phyloP scores from a whole-genome alignment of 2,888 invertebrate species.

The Hipparchia semele region DNA sequence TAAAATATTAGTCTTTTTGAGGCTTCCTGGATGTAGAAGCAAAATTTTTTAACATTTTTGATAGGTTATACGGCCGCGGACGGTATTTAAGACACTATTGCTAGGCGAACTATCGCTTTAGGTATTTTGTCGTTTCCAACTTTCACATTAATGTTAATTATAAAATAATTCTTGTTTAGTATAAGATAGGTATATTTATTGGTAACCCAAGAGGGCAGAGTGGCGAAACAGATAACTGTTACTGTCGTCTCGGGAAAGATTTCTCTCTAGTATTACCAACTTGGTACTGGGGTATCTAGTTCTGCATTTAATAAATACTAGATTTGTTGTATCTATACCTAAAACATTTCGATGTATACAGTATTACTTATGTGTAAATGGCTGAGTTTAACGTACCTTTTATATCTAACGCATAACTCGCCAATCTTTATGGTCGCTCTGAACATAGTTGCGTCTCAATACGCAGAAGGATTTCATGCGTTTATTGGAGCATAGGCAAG shows the following conservation, averaged over 20 bases:
- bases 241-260: slow-evolving; percentile 30
- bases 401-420: too few relatives aligned
- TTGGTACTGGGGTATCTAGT: neutral
- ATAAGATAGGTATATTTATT: slow-evolving; percentile 33
- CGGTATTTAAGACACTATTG: too few relatives aligned
- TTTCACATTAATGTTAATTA: slow-evolving; percentile 14
- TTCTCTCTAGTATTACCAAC: slow-evolving; percentile 36
- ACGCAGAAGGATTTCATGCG: too few relatives aligned
- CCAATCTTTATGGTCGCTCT: too few relatives aligned
- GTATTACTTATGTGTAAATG: slow-evolving; percentile 25
- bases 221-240: slow-evolving; percentile 15
- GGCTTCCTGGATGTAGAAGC: too few relatives aligned
- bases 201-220: slow-evolving; percentile 37
- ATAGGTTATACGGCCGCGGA: too few relatives aligned
- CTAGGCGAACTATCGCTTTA: slow-evolving; percentile 21
- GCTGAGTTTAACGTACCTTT: neutral
- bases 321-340: neutral
- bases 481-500: too few relatives aligned
- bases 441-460: too few relatives aligned
- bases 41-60: too few relatives aligned
- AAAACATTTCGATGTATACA: slow-evolving; percentile 20
- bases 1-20: too few relatives aligned
- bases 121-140: slow-evolving; percentile 17
- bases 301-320: slow-evolving; percentile 47
- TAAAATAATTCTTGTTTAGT: slow-evolving; percentile 36